These are phyloP conservation scores for Pteropus rufus DNA, from an alignment of 2,797 vertebrate genomes.

Conservation along the genomic window DNA sequence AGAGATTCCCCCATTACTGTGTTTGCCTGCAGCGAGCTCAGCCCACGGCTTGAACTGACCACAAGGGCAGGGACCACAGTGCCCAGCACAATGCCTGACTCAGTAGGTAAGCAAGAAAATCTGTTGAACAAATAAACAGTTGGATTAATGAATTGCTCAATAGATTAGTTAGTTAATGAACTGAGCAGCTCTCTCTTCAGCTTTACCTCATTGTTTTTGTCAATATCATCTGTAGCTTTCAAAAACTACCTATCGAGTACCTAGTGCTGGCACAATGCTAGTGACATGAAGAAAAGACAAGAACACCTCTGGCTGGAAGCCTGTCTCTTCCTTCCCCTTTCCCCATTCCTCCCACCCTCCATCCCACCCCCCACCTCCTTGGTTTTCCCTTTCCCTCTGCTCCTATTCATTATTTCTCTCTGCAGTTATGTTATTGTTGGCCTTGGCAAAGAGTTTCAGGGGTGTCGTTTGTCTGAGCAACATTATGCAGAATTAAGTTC, in stretches of 20 bases:
- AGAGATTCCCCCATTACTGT: background rate
- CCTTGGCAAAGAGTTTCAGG: conserved; percentile 76
- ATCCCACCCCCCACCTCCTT: background rate
- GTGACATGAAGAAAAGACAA: background rate
- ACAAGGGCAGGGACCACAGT: background rate
- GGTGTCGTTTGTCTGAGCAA: conserved; percentile 73
- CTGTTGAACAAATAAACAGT: background rate
- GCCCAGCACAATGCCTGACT: background rate
- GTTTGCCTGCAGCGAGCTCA: background rate
- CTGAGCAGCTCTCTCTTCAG: background rate
- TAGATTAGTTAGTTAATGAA: background rate
- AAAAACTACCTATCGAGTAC: background rate
- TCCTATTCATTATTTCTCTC: conserved; percentile 66
- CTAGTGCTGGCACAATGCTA: background rate
- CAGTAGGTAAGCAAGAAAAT: background rate
- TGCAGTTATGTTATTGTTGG: conserved; percentile 71
- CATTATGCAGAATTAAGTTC: conserved; percentile 76
- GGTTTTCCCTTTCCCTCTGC: conserved; percentile 38
- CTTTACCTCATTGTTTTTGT: background rate
- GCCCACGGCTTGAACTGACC: background rate
- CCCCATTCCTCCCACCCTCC: background rate
- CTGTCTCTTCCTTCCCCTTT: background rate
- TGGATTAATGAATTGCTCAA: background rate
- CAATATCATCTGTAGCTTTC: background rate
- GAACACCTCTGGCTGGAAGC: background rate